Percentiles rank a stretch among this genome's conserved stretches.
phyloP scores from a whole-genome alignment of 23 tunicate genomes.

The Phallusia fumigata region DNA sequence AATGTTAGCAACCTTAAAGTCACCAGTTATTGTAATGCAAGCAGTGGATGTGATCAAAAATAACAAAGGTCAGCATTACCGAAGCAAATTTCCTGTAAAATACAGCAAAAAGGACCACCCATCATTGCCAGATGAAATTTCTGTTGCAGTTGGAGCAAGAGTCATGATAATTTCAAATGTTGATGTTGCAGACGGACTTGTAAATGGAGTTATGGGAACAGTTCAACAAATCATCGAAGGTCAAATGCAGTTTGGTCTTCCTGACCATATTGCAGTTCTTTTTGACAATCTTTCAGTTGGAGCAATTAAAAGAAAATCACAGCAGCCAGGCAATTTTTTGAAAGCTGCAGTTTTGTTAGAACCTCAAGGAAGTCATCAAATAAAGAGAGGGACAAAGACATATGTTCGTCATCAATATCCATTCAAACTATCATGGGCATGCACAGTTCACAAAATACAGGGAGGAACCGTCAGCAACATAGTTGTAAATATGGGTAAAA shows the following conservation, averaged over 20 bases:
- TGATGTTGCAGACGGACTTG: constrained; percentile 1
- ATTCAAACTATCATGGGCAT: background rate
- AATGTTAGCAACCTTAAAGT: background rate
- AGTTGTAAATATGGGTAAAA: constrained; percentile 1
- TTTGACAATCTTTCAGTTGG: constrained; percentile 10
- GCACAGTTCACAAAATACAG: constrained; percentile 12
- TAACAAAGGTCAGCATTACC: background rate
- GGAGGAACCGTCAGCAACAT: background rate
- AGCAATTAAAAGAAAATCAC: background rate
- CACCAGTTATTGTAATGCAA: background rate
- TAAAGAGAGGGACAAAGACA: background rate
- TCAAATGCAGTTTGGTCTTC: background rate
- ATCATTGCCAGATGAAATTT: background rate
- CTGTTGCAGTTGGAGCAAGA: constrained; percentile 1
- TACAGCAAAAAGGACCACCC: background rate
- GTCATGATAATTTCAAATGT: constrained; percentile 2
- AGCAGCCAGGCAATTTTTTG: no score
- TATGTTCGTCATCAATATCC: constrained; percentile 3
- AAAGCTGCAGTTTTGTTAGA: background rate
- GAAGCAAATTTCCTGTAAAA: constrained; percentile 5
- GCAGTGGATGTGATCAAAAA: constrained; percentile 3
- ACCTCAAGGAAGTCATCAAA: background rate
- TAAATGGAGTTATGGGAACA: constrained; percentile 19
- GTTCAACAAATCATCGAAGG: background rate
- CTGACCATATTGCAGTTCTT: background rate